Base-by-base conservation (phyloP, 2,888 invertebrate species). In the Flexamia atlantica region DNA sequence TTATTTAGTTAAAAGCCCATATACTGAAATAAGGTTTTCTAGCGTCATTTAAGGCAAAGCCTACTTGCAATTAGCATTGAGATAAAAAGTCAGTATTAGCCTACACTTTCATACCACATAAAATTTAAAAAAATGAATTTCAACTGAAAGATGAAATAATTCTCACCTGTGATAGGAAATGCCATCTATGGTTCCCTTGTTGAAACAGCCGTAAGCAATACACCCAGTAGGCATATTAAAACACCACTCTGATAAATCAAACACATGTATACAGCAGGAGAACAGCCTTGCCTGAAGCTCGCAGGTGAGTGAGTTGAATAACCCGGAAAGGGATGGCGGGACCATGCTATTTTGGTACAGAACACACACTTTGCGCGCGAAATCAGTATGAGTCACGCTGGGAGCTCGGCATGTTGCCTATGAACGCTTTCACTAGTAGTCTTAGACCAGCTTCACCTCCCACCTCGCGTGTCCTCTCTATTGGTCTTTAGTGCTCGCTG, bases 161-260 rank as follows among this genome's bases (percentile, higher is more conserved):
- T 76, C 80, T 80, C 36, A 80, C 80, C 80, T 80, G 80, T 80
- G 50, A 53, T 80, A 80, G 28, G 80, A 17, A 28, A 80, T 53
- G 53, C 57, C 57, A 17, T 30, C 53, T 20, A 53, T 80, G 12
- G 28, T 80, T 42, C 80, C 80, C n/a, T 32, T 80, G 80, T 80
- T 80, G 30, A n/a, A 30, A 53, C 80, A 80, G 36, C 80, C 80
- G 80, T 80, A 80, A 30, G 80, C 80, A 50, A 57, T 20, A 53
- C 80, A 80, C n/a, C 7, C 10, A 5, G 57, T 80, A 28, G 80
- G 80, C 80, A 80, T 80, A 14, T 42, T 23, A 32, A 74, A 74
- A 74, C n/a, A 68, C 53, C 23, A 53, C 53, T 7, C 53, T 53
- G 36, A 20, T 53, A 20, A 53, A 53, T 53, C 53, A 53, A 53